phyloP scores from a whole-genome alignment of 2,888 invertebrate species.

The Diogma glabrata region DNA sequence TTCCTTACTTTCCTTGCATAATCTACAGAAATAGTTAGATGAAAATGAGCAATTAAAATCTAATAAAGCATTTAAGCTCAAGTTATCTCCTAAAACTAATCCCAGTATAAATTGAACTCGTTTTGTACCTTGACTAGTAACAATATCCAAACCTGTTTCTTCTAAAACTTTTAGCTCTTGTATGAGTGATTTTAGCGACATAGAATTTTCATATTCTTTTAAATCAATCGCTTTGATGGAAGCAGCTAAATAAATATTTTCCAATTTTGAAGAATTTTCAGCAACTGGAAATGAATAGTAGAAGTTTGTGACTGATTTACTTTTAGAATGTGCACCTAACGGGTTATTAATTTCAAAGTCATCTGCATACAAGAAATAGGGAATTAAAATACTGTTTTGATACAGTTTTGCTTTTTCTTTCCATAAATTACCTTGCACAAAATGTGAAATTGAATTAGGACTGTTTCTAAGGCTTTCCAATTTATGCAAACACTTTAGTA shows the following conservation, averaged over 20 bases:
- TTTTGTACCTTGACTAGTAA: background rate
- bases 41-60: background rate
- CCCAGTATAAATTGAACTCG: background rate
- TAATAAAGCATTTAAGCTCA: no score
- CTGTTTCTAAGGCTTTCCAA: background rate
- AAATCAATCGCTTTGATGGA: background rate
- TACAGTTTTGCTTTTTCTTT: no score
- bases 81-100: background rate
- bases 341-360: no score
- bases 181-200: no score
- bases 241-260: no score
- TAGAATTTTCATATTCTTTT: conserved; percentile 4
- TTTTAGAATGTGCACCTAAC: no score
- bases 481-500: background rate
- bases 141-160: conserved; percentile 1
- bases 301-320: no score
- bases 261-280: no score
- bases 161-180: no score
- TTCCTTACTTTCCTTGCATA: background rate
- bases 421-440: conserved; percentile 1
- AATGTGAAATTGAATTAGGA: background rate
- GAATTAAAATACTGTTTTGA: background rate
- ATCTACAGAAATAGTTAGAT: background rate
- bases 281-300: no score
- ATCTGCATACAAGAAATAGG: background rate